Evolutionary conservation across 2,113 vertebrate species (phyloP).

Genomic region (Polypterus senegalus): DNA sequence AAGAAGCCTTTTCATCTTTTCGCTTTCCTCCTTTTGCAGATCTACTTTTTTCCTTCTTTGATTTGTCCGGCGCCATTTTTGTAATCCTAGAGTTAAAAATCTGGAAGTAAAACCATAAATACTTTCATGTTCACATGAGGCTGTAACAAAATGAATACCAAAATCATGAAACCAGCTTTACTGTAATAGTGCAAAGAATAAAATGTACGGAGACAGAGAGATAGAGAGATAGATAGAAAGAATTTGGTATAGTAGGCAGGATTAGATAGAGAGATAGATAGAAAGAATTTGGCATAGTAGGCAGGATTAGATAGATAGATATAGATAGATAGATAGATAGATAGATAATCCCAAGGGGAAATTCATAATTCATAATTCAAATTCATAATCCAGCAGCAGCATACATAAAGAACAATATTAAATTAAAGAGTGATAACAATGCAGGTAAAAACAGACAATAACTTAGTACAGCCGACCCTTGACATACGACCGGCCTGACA

Average conservation of each 20-base stretch:
- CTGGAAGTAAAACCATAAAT: slow-evolving; percentile 29
- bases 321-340: no score
- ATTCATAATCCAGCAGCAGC: no score
- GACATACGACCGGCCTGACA: no score
- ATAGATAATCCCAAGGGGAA: no score
- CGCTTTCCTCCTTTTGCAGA: slow-evolving; percentile 2
- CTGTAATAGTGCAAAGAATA: slow-evolving; percentile 6
- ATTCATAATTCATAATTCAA: no score
- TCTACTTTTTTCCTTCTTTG: slow-evolving; percentile 15
- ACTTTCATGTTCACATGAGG: slow-evolving; percentile 25
- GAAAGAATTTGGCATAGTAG: no score
- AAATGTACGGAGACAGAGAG: slow-evolving; percentile 20
- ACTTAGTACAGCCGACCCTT: no score
- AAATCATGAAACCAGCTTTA: slow-evolving; percentile 13
- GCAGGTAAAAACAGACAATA: no score
- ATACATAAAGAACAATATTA: no score
- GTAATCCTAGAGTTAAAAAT: slow-evolving; percentile 21
- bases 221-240: not conserved
- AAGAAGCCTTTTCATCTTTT: slow-evolving; percentile 5
- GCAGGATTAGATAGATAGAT: no score
- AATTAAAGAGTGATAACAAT: no score
- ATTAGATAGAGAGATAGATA: slow-evolving; percentile 11
- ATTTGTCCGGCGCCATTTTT: slow-evolving; percentile 35
- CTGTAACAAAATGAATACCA: slow-evolving; percentile 26
- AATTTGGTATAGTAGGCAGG: no score